These are phyloP conservation scores for Leptosomus discolor DNA, from an alignment of 2,113 vertebrate genomes.

Conservation along the genomic window DNA sequence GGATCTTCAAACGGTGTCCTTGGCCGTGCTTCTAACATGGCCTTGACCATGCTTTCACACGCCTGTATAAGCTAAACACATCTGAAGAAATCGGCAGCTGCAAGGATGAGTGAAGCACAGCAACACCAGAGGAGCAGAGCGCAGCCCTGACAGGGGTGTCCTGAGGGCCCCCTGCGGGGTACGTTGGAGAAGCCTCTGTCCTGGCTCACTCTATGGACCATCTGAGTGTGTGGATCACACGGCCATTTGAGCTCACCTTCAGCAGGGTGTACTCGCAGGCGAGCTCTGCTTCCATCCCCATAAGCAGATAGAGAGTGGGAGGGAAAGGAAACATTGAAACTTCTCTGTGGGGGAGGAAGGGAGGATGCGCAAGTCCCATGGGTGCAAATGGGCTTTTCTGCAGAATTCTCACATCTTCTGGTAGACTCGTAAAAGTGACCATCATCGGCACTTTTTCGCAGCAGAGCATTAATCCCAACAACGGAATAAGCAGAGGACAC, in stretches of 20 bases:
- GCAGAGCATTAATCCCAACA: constrained; percentile 10
- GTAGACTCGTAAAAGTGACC: neutral
- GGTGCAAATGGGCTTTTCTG: neutral
- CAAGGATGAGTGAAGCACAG: neutral
- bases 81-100: neutral
- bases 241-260: neutral
- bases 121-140: rapidly evolving
- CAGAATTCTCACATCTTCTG: neutral
- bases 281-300: neutral
- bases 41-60: neutral
- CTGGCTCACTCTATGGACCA: neutral
- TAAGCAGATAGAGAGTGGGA: neutral
- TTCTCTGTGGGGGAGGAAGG: neutral
- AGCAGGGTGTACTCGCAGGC: neutral
- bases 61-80: neutral
- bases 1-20: neutral
- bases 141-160: neutral
- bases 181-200: rapidly evolving
- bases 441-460: neutral
- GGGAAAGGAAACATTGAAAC: neutral
- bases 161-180: neutral
- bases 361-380: neutral
- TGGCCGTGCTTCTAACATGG: neutral
- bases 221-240: neutral
- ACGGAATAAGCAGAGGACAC: constrained; percentile 6